Evolutionary conservation across 1,140 invertebrate genomes (phyloP).

Genomic region (Atta cephalotes): DNA sequence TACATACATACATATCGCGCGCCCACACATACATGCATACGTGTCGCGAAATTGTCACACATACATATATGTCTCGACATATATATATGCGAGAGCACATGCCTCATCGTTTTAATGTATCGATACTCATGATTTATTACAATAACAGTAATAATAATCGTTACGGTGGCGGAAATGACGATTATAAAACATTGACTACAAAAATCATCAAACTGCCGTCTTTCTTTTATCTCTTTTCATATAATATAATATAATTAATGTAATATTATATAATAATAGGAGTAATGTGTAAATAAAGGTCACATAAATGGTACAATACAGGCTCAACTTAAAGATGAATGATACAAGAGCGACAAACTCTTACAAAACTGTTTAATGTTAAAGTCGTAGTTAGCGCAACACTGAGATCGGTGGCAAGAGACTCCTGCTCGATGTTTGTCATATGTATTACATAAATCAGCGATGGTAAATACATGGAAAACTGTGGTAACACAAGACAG

Average conservation of each 20-base stretch:
- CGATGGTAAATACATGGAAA: conserved; percentile 13
- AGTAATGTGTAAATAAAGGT: conserved; percentile 80
- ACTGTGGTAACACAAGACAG: not conserved
- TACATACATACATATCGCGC: conserved; percentile 72
- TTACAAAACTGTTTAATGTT: conserved; percentile 76
- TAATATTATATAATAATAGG: conserved; percentile 74
- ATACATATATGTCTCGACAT: conserved; percentile 73
- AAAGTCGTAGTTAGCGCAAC: conserved; percentile 80
- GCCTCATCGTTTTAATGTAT: conserved; percentile 58
- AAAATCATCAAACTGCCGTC: conserved; percentile 80
- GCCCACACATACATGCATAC: conserved; percentile 76
- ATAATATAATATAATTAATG: conserved; percentile 76
- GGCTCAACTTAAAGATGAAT: conserved; percentile 78
- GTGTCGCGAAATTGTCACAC: conserved; percentile 71
- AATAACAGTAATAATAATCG: conserved; percentile 78
- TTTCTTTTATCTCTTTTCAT: conserved; percentile 65
- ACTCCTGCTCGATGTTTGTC: conserved; percentile 81
- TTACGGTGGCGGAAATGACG: conserved; percentile 74
- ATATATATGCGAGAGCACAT: conserved; percentile 72
- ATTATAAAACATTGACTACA: conserved; percentile 82
- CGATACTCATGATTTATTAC: conserved; percentile 75
- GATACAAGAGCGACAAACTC: conserved; percentile 75
- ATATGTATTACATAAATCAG: conserved; percentile 39
- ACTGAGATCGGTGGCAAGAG: conserved; percentile 84
- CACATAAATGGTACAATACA: conserved; percentile 81